phyloP scores from a whole-genome alignment of 2,888 invertebrate species.

The Strigamia transsilvanica region DNA sequence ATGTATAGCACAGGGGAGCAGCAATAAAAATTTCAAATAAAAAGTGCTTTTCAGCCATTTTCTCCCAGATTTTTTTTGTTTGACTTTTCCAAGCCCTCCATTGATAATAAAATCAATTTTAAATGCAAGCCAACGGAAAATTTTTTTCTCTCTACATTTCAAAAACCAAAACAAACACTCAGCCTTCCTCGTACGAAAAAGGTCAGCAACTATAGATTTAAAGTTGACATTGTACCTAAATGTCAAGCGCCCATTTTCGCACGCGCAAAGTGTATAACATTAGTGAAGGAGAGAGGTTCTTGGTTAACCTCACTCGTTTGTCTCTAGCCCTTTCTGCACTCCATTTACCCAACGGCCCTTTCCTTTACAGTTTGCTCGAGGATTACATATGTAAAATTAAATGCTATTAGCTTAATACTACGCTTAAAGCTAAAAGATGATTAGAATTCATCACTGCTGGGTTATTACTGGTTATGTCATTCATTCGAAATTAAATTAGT shows the following conservation, averaged over 20 bases:
- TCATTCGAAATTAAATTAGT: conserved; percentile 35
- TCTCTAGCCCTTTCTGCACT: conserved; percentile 37
- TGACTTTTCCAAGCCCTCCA: conserved; percentile 26
- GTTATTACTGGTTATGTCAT: background rate
- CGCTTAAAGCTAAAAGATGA: background rate
- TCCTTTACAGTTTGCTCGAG: background rate
- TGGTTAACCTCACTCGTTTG: conserved; percentile 49
- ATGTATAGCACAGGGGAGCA: background rate
- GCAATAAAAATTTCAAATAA: conserved; percentile 46
- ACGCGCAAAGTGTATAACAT: conserved; percentile 22
- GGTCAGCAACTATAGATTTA: conserved; percentile 16
- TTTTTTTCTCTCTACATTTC: background rate
- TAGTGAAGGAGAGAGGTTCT: conserved; percentile 23
- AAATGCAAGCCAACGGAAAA: background rate
- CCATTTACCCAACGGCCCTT: conserved; percentile 7
- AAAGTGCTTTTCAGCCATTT: conserved; percentile 42
- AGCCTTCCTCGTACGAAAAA: background rate
- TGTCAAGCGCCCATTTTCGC: conserved; percentile 32
- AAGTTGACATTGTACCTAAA: conserved; percentile 5
- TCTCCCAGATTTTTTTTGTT: background rate
- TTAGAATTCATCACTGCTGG: conserved; percentile 9
- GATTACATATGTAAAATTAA: conserved; percentile 42
- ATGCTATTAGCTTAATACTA: conserved; percentile 2
- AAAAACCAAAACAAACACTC: conserved; percentile 38
- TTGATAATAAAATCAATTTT: conserved; percentile 13